Conservation (phyloP, 2,113 vertebrate species). For the Salminus brasiliensis region DNA sequence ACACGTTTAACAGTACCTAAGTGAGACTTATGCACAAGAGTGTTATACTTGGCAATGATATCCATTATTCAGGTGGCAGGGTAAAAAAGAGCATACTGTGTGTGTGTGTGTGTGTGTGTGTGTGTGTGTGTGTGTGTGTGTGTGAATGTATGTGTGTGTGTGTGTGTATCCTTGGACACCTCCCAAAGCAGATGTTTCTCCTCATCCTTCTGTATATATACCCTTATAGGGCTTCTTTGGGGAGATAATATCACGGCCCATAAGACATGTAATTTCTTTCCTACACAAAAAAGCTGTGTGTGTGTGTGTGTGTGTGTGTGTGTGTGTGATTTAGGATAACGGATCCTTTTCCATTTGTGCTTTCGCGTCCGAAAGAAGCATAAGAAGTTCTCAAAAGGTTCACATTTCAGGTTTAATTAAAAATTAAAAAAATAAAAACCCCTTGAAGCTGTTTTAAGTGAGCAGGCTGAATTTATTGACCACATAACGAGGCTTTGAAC, state of each 20-base stretch:
- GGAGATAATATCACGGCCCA: conserved; percentile 50
- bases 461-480: conserved; percentile 64
- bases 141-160: conserved; percentile 20
- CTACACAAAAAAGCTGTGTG: conserved; percentile 35
- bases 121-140: conserved; percentile 18
- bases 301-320: too few species aligned
- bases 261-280: conserved; percentile 52
- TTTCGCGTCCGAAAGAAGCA: neutral
- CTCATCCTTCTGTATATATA: conserved; percentile 1
- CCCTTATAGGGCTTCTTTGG: conserved; percentile 30
- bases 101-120: conserved; percentile 6
- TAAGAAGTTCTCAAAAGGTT: conserved; percentile 58
- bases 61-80: conserved; percentile 36
- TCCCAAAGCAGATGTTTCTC: conserved; percentile 58
- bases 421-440: conserved; percentile 26
- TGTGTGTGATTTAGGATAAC: conserved; percentile 53
- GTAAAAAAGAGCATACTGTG: conserved; percentile 37
- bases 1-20: conserved; percentile 16
- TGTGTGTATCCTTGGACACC: conserved; percentile 45
- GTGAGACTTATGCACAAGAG: conserved; percentile 30
- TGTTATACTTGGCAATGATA: conserved; percentile 33
- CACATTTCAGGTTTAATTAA: conserved; percentile 44
- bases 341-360: conserved; percentile 47
- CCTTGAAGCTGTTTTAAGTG: conserved; percentile 15
- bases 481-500: conserved; percentile 64